A percentile compares a stretch with the other conserved stretches of the same genome.
These are phyloP conservation scores for Zenarchopterus dispar DNA, from an alignment of 2,797 vertebrate species.

Conservation along the genomic window DNA sequence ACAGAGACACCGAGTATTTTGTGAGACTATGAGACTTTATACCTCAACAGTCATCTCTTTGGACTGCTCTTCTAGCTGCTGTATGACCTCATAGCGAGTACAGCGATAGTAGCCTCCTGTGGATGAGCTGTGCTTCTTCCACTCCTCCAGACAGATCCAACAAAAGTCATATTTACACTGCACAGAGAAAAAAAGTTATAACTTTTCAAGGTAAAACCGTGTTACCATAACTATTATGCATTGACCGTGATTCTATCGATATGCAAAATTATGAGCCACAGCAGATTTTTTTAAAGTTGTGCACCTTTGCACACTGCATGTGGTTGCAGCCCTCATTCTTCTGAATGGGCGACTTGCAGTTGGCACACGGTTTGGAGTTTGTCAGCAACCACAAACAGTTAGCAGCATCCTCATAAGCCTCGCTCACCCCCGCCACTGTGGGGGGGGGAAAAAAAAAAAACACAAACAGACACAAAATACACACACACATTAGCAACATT, in stretches of 20 bases:
- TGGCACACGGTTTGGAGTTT: conserved; percentile 97
- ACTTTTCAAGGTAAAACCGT: background rate
- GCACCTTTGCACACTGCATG: conserved; percentile 94
- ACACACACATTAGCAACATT: conserved; percentile 18
- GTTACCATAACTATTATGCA: background rate
- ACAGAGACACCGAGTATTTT: background rate
- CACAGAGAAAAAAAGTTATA: background rate
- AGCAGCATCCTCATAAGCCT: conserved; percentile 98
- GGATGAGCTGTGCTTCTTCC: conserved; percentile 99
- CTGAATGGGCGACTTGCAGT: conserved; percentile 99
- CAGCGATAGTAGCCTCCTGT: conserved; percentile 99
- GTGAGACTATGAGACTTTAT: conserved; percentile 4
- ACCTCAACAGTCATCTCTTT: conserved; percentile 99
- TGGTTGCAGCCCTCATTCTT: conserved; percentile 99
- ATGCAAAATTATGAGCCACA: too few relatives aligned
- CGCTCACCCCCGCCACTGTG: conserved; percentile 94
- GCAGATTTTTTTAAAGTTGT: conserved; percentile 14
- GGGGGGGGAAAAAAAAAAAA: conserved; percentile 23
- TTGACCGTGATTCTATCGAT: too few relatives aligned
- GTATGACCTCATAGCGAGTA: conserved; percentile 97
- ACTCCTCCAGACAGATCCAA: conserved; percentile 99
- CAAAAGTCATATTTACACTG: conserved; percentile 99
- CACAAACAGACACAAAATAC: too few relatives aligned
- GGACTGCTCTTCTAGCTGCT: conserved; percentile 96
- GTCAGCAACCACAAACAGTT: conserved; percentile 98